Evolutionary conservation across 2,888 invertebrate species (phyloP).

Genomic region (Trimorus sp.): DNA sequence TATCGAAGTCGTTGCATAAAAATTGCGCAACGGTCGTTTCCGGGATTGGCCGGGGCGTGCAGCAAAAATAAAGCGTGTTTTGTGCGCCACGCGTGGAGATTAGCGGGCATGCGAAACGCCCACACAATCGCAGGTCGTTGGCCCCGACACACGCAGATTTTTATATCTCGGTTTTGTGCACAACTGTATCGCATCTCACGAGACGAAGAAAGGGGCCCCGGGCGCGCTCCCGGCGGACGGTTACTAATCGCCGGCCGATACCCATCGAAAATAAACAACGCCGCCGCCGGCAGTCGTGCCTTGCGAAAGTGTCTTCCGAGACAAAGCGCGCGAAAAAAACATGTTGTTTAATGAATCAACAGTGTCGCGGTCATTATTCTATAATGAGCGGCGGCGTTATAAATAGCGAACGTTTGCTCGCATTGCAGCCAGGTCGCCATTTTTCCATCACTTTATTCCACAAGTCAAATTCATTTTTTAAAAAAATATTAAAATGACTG

Average conservation of each 20-base stretch:
- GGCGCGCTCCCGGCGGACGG: conserved; percentile 1
- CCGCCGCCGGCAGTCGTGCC: conserved; percentile 2
- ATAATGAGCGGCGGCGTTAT: not conserved
- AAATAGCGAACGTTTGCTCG: not conserved
- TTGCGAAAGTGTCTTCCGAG: conserved; percentile 26
- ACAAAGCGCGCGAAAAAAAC: conserved; percentile 11
- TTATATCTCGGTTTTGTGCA: conserved; percentile 60
- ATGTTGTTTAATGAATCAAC: conserved; percentile 10
- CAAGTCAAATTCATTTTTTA: too few relatives aligned
- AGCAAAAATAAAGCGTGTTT: conserved; percentile 56
- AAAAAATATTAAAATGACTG: too few relatives aligned
- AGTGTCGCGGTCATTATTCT: conserved; percentile 10
- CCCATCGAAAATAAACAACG: conserved; percentile 51
- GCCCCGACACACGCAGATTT: conserved; percentile 69
- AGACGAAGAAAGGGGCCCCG: conserved; percentile 32
- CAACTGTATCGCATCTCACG: conserved; percentile 57
- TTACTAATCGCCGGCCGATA: conserved; percentile 50
- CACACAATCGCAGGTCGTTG: conserved; percentile 73
- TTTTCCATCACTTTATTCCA: not conserved
- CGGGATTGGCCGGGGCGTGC: conserved; percentile 42
- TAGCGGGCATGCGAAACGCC: conserved; percentile 70
- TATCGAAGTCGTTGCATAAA: conserved; percentile 38
- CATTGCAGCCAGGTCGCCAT: too few relatives aligned
- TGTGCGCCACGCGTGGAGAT: conserved; percentile 65
- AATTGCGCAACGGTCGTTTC: conserved; percentile 42